Evolutionary conservation across 2,113 vertebrate species (phyloP).

Genomic region (Nothocercus nigrocapillus): DNA sequence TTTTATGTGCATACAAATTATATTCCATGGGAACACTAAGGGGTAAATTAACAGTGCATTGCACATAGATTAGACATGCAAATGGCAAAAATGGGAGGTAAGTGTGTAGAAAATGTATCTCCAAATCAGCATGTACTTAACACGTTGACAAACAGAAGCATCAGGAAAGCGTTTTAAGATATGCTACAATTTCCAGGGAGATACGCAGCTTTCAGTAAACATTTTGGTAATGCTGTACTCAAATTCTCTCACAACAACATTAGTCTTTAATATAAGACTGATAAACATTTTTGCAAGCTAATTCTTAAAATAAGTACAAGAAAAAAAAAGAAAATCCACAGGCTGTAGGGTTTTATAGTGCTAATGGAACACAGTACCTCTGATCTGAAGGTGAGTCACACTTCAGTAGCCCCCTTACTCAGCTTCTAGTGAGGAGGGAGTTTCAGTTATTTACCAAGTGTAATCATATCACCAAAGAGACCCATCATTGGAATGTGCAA

Average conservation of each 20-base stretch:
- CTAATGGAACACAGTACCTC: not conserved
- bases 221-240: not conserved
- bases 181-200: not conserved
- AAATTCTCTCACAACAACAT: not conserved
- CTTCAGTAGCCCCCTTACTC: not conserved
- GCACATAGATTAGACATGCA: constrained; percentile 32
- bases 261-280: not conserved
- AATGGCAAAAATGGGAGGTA: constrained; percentile 41
- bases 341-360: not conserved
- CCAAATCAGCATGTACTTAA: constrained; percentile 42
- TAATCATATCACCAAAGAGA: not conserved
- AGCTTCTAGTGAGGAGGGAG: not conserved
- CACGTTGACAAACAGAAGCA: constrained; percentile 6
- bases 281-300: not conserved
- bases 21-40: constrained; percentile 32
- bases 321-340: not conserved
- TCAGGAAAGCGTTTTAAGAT: constrained; percentile 3
- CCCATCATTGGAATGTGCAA: not conserved
- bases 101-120: constrained; percentile 3
- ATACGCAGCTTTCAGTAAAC: not conserved
- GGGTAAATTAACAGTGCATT: constrained; percentile 48
- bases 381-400: not conserved
- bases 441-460: not conserved
- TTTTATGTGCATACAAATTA: constrained; percentile 68
- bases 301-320: not conserved